Percentiles rank a stretch among this genome's conserved stretches.
Evolutionary conservation across 2,113 vertebrate genomes (phyloP).

Genomic region (Hemicordylus capensis): DNA sequence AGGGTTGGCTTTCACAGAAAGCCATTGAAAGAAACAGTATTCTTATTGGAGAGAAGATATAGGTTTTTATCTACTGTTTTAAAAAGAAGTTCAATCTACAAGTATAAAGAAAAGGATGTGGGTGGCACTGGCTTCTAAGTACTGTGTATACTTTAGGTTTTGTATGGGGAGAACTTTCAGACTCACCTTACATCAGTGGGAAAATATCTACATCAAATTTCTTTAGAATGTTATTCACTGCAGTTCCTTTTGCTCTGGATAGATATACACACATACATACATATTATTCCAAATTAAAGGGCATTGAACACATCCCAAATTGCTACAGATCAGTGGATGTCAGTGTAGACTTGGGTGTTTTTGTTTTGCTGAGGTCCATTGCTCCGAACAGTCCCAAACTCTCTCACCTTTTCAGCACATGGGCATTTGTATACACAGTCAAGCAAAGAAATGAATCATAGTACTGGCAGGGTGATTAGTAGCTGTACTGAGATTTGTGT

Average conservation of each 20-base stretch:
- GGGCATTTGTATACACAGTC: background rate
- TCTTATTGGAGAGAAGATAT: background rate
- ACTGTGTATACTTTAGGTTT: background rate
- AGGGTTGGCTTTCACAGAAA: slow-evolving; percentile 23
- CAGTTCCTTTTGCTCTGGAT: background rate
- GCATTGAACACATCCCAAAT: rapidly evolving
- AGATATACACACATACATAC: background rate
- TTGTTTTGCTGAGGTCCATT: background rate
- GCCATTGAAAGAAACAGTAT: background rate
- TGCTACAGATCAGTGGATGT: background rate
- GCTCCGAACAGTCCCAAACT: background rate
- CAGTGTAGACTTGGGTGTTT: background rate
- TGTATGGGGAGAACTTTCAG: background rate
- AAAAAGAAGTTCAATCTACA: background rate
- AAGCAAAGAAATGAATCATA: background rate
- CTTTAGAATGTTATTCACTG: background rate
- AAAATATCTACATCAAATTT: background rate
- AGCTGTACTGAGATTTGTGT: background rate
- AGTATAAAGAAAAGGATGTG: slow-evolving; percentile 16
- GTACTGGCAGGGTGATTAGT: background rate
- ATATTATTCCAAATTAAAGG: background rate
- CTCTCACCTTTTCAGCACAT: background rate
- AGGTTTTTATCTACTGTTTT: slow-evolving; percentile 27
- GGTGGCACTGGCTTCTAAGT: background rate
- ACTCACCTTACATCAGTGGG: background rate